Evolutionary conservation across 2,888 invertebrate species (phyloP).

Genomic region (Mallateleia sp.): DNA sequence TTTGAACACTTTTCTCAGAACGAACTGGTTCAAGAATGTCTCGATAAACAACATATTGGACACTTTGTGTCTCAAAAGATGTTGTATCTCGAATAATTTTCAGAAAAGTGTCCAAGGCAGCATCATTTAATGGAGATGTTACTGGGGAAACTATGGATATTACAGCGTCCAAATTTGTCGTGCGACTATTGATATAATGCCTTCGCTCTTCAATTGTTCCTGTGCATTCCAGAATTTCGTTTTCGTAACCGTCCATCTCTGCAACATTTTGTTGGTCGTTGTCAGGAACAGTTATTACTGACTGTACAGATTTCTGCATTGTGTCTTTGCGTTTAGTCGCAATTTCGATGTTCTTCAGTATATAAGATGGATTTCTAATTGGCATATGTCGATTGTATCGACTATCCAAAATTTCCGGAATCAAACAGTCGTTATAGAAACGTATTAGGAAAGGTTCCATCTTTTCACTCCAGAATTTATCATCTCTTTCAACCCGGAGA

Average conservation of each 20-base stretch:
- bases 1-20: background rate
- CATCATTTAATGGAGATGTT: background rate
- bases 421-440: conserved; percentile 7
- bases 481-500: background rate
- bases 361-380: conserved; percentile 7
- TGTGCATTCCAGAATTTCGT: background rate
- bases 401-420: conserved; percentile 25
- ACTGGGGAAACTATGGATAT: background rate
- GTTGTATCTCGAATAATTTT: conserved; percentile 12
- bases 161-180: background rate
- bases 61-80: background rate
- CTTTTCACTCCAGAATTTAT: background rate
- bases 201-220: conserved; percentile 13
- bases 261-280: too few species aligned
- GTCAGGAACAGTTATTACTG: too few species aligned
- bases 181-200: background rate
- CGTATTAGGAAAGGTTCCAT: background rate
- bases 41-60: background rate
- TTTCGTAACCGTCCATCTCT: conserved; percentile 13
- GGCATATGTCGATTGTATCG: conserved; percentile 13
- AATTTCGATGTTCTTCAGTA: background rate
- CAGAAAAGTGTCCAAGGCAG: conserved; percentile 17
- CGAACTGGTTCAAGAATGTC: background rate
- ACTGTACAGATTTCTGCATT: too few species aligned
- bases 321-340: background rate